These are phyloP conservation scores for Axinella damicornis DNA, from an alignment of 37 sponge, comb jelly and placozoan genomes.

Conservation along the genomic window DNA sequence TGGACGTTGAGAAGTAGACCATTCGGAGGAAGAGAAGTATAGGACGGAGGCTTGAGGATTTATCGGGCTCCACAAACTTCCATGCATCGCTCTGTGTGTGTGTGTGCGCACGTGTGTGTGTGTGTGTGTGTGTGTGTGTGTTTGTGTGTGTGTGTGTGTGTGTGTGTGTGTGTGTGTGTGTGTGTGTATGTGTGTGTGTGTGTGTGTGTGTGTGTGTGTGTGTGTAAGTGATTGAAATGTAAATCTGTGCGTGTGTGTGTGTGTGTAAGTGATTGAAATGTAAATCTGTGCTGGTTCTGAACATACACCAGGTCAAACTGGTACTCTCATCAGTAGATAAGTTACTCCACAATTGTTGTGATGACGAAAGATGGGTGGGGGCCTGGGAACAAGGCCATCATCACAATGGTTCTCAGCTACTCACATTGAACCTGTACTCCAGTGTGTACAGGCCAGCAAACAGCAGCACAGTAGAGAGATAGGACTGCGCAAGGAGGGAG, in stretches of 20 bases:
- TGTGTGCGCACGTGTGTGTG: conserved; percentile 11
- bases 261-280: neutral
- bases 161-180: conserved; percentile 6
- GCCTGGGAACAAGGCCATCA: too few relatives aligned
- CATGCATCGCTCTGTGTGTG: neutral
- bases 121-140: conserved; percentile 1
- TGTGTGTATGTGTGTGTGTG: conserved; percentile 5
- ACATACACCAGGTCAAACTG: too few relatives aligned
- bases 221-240: too few relatives aligned
- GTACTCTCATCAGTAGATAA: too few relatives aligned
- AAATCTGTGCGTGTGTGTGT: too few relatives aligned
- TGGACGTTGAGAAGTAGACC: conserved; percentile 83
- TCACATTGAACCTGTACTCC: conserved; percentile 66
- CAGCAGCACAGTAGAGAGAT: conserved; percentile 80
- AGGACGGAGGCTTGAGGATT: neutral
- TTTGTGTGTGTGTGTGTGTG: neutral
- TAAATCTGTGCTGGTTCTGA: too few relatives aligned
- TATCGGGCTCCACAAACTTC: neutral
- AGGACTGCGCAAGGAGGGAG: conserved; percentile 81
- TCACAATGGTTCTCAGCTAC: neutral
- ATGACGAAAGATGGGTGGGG: too few relatives aligned
- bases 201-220: too few relatives aligned
- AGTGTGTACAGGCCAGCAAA: conserved; percentile 88
- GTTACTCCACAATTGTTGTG: too few relatives aligned
- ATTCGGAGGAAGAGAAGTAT: conserved; percentile 59